Evolutionary conservation across 2,113 vertebrate species (phyloP), one percentile per base, ranked within the genome.

Genomic region (Onychostoma macrolepis): DNA sequence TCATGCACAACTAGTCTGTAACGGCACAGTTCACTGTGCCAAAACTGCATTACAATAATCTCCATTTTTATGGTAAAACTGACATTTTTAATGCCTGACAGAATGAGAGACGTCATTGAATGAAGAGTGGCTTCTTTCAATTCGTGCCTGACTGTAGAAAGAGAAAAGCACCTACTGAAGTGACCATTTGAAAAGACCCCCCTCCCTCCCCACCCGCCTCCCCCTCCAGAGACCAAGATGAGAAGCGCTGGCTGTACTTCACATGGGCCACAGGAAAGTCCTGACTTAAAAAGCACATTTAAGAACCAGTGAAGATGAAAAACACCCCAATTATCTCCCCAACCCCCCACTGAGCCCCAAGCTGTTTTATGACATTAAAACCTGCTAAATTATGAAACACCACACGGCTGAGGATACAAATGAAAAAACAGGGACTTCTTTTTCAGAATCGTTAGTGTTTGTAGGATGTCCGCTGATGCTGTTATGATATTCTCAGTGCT

Each of bases 321-420:
- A 94, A 93, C 91, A 92, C 85, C 88, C 91, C 90, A 94, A 94
- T 94, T 91, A 94, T 86, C 93, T 89, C 90, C 87, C 78, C 80
- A 84, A 86, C 91, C 93, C 92, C 93, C 91, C 91, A 87, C 92
- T 93, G 94, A 93, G 92, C 92, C 91, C 90, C 92, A 93, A 95
- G 91, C 95, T 96, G 94, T 90, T 96, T 95, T 95, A 92, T 94
- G 92, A 94, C 93, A 96, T 96, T 95, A 95, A 94, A 95, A 94
- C 91, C 94, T 94, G 78, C 83, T 95, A 93, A 96, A 96, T 95
- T 96, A 96, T 94, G 89, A 88, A 95, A 82, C 91, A 89, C 80
- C 93, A 93, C 86, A 88, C 65, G 76, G 87, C 89, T 89, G 89
- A 91, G 85, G 84, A 83, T 90, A 90, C 81, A 91, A 92, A 87